A percentile compares a stretch with the other conserved stretches of the same genome.
Evolutionary conservation across 2,797 vertebrate genomes (phyloP).

Genomic region (Eleutherodactylus coqui): DNA sequence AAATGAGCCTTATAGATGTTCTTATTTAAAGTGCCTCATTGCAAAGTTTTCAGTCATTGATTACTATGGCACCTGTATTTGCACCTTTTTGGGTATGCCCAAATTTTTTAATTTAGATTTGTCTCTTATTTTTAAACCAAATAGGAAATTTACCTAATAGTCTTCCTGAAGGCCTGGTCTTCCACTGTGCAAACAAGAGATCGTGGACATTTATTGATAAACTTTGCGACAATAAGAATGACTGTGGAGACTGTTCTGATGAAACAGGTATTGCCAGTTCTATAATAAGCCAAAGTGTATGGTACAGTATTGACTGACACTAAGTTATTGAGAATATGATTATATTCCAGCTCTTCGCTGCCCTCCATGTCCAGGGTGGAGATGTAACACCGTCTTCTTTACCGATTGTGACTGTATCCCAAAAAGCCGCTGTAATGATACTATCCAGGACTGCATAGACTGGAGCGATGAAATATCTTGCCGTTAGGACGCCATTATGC

Average conservation of each 20-base stretch:
- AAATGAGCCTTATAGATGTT: too few species aligned
- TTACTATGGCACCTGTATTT: too few species aligned
- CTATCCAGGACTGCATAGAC: constrained; percentile 66
- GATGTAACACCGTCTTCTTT: constrained; percentile 67
- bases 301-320: too few species aligned
- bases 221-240: constrained; percentile 63
- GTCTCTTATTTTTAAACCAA: not conserved
- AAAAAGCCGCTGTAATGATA: constrained; percentile 60
- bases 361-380: constrained; percentile 62
- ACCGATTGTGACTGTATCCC: constrained; percentile 65
- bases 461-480: constrained; percentile 63
- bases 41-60: too few species aligned
- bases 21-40: too few species aligned
- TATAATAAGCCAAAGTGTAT: not conserved
- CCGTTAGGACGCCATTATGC: not conserved
- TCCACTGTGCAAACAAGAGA: constrained; percentile 64
- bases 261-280: constrained; percentile 64
- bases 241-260: constrained; percentile 65
- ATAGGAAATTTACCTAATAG: constrained; percentile 62
- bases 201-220: constrained; percentile 65
- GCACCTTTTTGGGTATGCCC: too few species aligned
- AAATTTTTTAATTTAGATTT: not conserved
- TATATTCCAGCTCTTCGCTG: constrained; percentile 57
- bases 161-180: constrained; percentile 64
- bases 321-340: too few species aligned